Conservation (phyloP, 2,797 vertebrate genomes). For the Buphagus erythrorhynchus region DNA sequence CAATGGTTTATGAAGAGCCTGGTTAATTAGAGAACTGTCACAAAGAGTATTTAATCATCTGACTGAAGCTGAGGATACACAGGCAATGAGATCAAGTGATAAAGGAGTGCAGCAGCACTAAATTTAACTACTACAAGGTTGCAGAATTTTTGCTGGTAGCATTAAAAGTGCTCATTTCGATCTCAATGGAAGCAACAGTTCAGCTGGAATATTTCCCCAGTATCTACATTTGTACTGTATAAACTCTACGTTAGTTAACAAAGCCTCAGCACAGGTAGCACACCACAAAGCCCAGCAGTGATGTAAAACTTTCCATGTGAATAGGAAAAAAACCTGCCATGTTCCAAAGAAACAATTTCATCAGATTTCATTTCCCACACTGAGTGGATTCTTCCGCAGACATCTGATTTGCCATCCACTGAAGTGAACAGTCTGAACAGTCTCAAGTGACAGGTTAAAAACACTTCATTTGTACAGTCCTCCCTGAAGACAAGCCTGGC, state of each 20-base stretch:
- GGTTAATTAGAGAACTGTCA: neutral
- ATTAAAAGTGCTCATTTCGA: neutral
- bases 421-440: neutral
- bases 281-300: neutral
- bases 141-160: conserved; percentile 6
- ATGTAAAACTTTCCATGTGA: neutral
- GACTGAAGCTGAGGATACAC: neutral
- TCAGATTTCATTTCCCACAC: neutral
- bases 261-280: neutral
- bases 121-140: neutral
- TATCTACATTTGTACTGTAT: neutral
- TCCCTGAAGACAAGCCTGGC: conserved; percentile 35
- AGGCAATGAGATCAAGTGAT: neutral
- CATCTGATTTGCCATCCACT: neutral
- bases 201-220: neutral
- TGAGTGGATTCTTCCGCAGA: neutral
- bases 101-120: neutral
- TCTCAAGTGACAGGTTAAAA: conserved; percentile 7
- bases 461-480: neutral
- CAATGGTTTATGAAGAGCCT: neutral
- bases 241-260: neutral
- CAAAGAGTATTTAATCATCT: neutral
- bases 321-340: neutral
- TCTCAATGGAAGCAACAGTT: neutral
- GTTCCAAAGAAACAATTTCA: conserved; percentile 8